These are phyloP conservation scores for Harpagoxenus sublaevis DNA, from an alignment of 2,888 invertebrate genomes.

Conservation along the genomic window DNA sequence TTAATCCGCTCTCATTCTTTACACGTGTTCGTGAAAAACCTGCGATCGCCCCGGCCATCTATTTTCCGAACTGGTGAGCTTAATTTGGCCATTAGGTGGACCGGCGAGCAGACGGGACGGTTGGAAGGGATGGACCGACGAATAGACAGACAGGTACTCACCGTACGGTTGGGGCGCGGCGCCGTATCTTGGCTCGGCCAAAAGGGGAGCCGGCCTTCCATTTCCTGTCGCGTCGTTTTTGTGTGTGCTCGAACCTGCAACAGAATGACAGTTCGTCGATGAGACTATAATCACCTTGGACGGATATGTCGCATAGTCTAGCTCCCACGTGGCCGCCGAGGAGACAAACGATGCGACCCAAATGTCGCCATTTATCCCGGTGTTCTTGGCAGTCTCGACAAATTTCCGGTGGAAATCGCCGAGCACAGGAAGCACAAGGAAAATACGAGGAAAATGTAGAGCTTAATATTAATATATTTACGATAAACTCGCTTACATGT, in stretches of 20 bases:
- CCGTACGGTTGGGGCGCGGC: constrained; percentile 96
- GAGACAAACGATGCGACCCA: constrained; percentile 36
- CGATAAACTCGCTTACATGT: background rate
- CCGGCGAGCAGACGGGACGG: constrained; percentile 1
- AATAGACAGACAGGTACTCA: constrained; percentile 87
- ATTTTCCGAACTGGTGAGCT: constrained; percentile 55
- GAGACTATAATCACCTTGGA: constrained; percentile 60
- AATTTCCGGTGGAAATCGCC: constrained; percentile 24
- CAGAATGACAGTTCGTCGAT: constrained; percentile 76
- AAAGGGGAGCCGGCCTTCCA: constrained; percentile 92
- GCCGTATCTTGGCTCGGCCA: constrained; percentile 96
- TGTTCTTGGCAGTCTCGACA: background rate
- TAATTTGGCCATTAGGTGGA: constrained; percentile 64
- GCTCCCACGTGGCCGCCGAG: background rate
- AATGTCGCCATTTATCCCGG: constrained; percentile 38
- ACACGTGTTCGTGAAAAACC: constrained; percentile 38
- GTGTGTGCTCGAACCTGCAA: constrained; percentile 84
- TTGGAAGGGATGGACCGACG: constrained; percentile 9
- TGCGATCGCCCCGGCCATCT: constrained; percentile 36
- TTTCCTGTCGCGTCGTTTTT: constrained; percentile 85
- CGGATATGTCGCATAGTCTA: background rate
- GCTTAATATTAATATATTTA: background rate
- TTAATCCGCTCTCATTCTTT: constrained; percentile 45
- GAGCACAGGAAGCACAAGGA: background rate
- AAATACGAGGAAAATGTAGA: background rate